phyloP scores from a whole-genome alignment of 2,797 vertebrate genomes.

The Sciaenops ocellatus region DNA sequence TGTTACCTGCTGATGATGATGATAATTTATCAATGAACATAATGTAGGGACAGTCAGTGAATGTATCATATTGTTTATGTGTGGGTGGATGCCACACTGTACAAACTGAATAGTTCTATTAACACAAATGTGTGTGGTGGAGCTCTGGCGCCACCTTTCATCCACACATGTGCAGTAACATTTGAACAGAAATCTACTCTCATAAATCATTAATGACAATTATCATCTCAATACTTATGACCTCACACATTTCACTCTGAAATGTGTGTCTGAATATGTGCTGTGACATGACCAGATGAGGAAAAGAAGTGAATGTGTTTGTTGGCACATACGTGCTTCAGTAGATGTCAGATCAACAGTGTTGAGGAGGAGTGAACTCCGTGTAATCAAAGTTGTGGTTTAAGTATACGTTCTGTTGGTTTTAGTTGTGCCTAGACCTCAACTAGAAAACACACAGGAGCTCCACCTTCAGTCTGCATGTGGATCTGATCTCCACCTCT shows the following conservation, averaged over 20 bases:
- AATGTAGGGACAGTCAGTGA: too few species aligned
- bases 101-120: background rate
- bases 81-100: background rate
- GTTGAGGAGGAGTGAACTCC: too few species aligned
- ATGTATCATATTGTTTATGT: background rate
- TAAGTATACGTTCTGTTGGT: too few species aligned
- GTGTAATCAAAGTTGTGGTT: too few species aligned
- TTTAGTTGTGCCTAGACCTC: too few species aligned
- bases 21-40: background rate
- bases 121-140: conserved; percentile 8
- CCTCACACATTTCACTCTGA: background rate
- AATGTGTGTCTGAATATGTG: background rate
- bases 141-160: conserved; percentile 67
- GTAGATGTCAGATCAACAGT: too few species aligned
- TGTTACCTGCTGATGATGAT: background rate
- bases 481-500: too few species aligned
- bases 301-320: too few species aligned
- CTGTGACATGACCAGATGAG: background rate
- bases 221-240: background rate
- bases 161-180: conserved; percentile 6
- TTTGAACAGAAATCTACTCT: background rate
- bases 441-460: too few species aligned
- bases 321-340: too few species aligned
- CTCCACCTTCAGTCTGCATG: too few species aligned
- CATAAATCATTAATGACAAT: background rate